Base-by-base conservation (phyloP, 2,797 vertebrate species). In the Sebastes steindachneri region DNA sequence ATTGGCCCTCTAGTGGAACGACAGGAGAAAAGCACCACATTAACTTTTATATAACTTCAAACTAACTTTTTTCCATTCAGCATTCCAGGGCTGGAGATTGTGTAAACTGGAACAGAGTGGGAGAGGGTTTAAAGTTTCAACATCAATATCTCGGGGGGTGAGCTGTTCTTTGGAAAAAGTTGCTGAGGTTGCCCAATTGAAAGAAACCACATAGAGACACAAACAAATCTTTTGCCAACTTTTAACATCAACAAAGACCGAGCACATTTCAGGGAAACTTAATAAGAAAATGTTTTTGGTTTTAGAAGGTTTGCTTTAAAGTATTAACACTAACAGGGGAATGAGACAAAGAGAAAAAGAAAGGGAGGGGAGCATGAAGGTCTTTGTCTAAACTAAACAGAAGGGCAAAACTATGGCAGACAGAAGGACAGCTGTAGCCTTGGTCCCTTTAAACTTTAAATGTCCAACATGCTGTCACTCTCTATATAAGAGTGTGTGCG, bases 391-490 rank as follows among this genome's bases (percentile, higher is more conserved):
- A 84, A 90, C 70, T 84, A 71, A 88, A 88, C 89, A 93, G 86
- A 88, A 84, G 86, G 87, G 63, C 54, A 64, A 51, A 79, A 75
- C 84, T 85, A 63, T 31, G 73, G 79, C 80, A 84, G 88, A 88
- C 90, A 93, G 86, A 83, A 66, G 82, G 92, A 93, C 95, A 95
- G 94, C 93, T 95, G 94, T 91, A 90, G 79, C 80, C 69, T 58
- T 48, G 29, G 85, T 92, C 92, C 92, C 87, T 96, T 96, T 96
- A 96, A 96, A 95, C 92, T 95, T 96, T 95, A 96, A 96, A 96
- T 90, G 93, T 91, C 93, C 92, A 79, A 83, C 86, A 90, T 93
- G 91, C 85, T 87, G 91, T 89, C 91, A 93, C 68, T 77, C 29
- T 82, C 62, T 87, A 51, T 83, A 82, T 70, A 76, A 82, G 51